Evolutionary conservation across 64 coral and sea anemone species (phyloP).

Genomic region (Actinia tenebrosa): DNA sequence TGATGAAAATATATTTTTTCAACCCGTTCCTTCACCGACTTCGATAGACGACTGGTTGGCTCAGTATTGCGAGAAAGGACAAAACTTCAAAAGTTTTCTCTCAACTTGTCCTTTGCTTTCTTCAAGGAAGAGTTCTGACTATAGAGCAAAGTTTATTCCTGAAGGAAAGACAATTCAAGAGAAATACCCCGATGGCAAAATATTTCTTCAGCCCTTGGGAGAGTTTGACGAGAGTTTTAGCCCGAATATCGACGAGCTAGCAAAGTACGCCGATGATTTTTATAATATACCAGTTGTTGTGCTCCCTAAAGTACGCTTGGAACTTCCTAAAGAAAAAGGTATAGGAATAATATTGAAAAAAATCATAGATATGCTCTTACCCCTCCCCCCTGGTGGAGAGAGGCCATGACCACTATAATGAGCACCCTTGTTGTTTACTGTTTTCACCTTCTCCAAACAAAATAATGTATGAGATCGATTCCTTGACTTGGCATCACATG

Average conservation of each 20-base stretch:
- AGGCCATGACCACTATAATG: not conserved
- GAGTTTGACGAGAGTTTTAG: slow-evolving; percentile 41
- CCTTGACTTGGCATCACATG: too few relatives aligned
- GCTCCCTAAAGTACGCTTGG: slow-evolving; percentile 43
- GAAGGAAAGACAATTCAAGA: slow-evolving; percentile 43
- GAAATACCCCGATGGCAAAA: slow-evolving; percentile 77
- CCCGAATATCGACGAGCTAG: slow-evolving; percentile 46
- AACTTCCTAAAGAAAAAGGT: slow-evolving; percentile 63
- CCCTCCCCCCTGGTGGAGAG: not conserved
- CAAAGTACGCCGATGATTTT: slow-evolving; percentile 62
- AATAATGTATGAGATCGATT: too few relatives aligned
- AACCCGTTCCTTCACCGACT: slow-evolving; percentile 33
- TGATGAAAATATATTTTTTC: slow-evolving; percentile 34
- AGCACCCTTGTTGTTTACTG: not conserved
- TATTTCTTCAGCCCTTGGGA: slow-evolving; percentile 64
- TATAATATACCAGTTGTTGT: slow-evolving; percentile 60
- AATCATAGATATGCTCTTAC: not conserved
- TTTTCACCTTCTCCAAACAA: not conserved
- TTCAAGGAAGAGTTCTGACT: slow-evolving; percentile 31
- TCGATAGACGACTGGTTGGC: slow-evolving; percentile 68
- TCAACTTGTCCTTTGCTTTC: slow-evolving; percentile 73
- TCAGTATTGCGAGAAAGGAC: slow-evolving; percentile 65
- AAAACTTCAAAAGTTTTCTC: slow-evolving; percentile 59
- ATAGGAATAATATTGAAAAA: not conserved
- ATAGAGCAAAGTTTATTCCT: slow-evolving; percentile 49